Percentiles rank a stretch among this genome's conserved stretches.
phyloP scores from a whole-genome alignment of 2,888 invertebrate genomes.

The Drepanosiphum platanoidis region DNA sequence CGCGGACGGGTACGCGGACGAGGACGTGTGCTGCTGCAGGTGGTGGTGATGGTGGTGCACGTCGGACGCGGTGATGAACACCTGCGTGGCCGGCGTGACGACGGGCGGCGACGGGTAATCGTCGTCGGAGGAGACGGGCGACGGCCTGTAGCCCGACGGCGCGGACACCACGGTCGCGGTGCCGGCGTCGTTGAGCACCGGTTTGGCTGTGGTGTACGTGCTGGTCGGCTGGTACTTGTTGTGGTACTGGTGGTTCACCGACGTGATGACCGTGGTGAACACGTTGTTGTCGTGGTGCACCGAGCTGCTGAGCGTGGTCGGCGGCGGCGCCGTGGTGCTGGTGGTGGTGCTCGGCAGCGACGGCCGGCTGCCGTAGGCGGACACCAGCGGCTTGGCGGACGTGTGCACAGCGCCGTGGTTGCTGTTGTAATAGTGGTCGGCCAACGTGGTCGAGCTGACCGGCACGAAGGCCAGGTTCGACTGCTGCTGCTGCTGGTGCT shows the following conservation, averaged over 20 bases:
- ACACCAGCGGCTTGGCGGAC: constrained; percentile 11
- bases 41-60: constrained; percentile 31
- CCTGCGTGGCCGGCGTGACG: constrained; percentile 26
- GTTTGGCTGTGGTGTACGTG: constrained; percentile 60
- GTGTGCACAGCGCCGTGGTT: constrained; percentile 49
- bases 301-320: constrained; percentile 56
- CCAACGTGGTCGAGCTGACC: constrained; percentile 62
- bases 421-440: constrained; percentile 55
- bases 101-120: constrained; percentile 16
- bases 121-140: neutral
- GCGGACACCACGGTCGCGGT: constrained; percentile 8
- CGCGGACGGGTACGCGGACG: neutral
- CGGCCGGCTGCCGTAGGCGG: neutral
- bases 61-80: constrained; percentile 50
- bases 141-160: constrained; percentile 19
- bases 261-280: constrained; percentile 62
- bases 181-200: constrained; percentile 47
- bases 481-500: constrained; percentile 14
- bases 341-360: too few species aligned
- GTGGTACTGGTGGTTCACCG: constrained; percentile 49
- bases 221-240: constrained; percentile 49
- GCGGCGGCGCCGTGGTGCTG: constrained; percentile 17
- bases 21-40: neutral
- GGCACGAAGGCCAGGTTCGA: constrained; percentile 62
- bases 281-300: constrained; percentile 49